Evolutionary conservation across 1,140 invertebrate genomes (phyloP).

Genomic region (Conopomorpha cramerella): DNA sequence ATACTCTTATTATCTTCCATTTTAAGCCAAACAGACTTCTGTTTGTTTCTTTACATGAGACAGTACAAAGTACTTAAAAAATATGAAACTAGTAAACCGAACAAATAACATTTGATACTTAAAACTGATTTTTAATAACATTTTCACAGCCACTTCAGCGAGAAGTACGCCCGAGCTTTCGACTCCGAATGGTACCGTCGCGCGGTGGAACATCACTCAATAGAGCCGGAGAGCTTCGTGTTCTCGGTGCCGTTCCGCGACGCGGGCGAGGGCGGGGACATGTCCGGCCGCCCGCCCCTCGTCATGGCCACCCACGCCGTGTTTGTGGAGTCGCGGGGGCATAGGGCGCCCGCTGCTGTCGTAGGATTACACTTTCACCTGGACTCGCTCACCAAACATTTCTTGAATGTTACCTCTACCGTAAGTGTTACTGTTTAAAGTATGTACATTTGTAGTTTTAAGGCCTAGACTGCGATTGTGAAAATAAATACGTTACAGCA

Average conservation of each 20-base stretch:
- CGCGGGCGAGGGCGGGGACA: slow-evolving; percentile 43
- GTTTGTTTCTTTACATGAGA: too few species aligned
- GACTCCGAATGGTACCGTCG: slow-evolving; percentile 92
- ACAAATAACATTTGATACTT: too few species aligned
- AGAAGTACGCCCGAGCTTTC: slow-evolving; percentile 79
- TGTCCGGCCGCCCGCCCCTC: slow-evolving; percentile 64
- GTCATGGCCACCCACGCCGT: slow-evolving; percentile 90
- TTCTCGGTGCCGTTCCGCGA: slow-evolving; percentile 88
- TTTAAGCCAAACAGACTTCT: too few species aligned
- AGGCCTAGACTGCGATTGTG: too few species aligned
- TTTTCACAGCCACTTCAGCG: slow-evolving; percentile 75
- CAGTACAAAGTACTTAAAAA: too few species aligned
- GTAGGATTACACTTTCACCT: slow-evolving; percentile 87
- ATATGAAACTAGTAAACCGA: too few species aligned
- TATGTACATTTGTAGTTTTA: not conserved
- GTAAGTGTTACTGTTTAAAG: slow-evolving; percentile 57
- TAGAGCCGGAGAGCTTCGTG: slow-evolving; percentile 88
- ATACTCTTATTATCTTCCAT: too few species aligned
- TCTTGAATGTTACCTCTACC: slow-evolving; percentile 83
- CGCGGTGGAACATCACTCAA: slow-evolving; percentile 86
- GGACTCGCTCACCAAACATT: slow-evolving; percentile 77
- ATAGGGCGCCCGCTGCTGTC: slow-evolving; percentile 86
- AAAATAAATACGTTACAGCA: too few species aligned
- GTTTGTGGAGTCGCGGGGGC: slow-evolving; percentile 82
- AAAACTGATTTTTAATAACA: too few species aligned